Evolutionary conservation across 2,113 vertebrate species (phyloP), one percentile per base, ranked within the genome.

Genomic region (Neogale vison): DNA sequence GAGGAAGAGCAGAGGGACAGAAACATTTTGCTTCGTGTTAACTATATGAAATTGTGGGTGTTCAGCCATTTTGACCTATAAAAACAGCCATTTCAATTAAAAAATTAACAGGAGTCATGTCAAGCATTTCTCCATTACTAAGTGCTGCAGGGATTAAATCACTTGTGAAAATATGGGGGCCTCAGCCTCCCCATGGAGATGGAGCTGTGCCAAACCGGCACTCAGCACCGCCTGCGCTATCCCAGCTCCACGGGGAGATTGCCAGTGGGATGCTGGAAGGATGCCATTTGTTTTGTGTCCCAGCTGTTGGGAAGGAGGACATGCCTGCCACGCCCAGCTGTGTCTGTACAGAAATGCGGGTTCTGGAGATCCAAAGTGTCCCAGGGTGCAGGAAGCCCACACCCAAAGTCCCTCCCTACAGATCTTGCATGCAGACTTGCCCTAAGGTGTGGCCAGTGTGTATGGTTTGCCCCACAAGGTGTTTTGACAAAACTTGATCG

Each of bases 131-230:
- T 76, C 85, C 71, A 39, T 61, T 77, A 42, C 6, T 52, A 85
- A 2, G 21, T 93, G 71, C 55, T 59, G 7, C 7, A 6, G 42
- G 92, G 21, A 63, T 65, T 52, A 26, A 63, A 50, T 55, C 26
- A 12, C 0, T 52, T 47, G 34, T 63, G 31, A 21, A 84, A 24
- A n/a, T 50, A 11, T 29, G 52, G 50, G 12, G 39, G 42, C 24
- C 45, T 24, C 6, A 39, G n/a, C 39, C 45, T 69, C 47, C 39
- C 5, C 15, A 1, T 8, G 23, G 52, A 57, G 52, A 45, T 21
- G 4, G 55, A 61, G 9, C 47, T 29, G 31, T 0, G 0, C 26
- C 47, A 57, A 71, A 15, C 34, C 1, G 2, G 13, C 3, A 0
- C 45, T 74, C 47, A 29, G 31, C 0, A 0, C 6, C 13, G 42